Evolutionary conservation across 2,797 vertebrate genomes (phyloP), one percentile per base, ranked within the genome.

Genomic region (Dryobates pubescens): DNA sequence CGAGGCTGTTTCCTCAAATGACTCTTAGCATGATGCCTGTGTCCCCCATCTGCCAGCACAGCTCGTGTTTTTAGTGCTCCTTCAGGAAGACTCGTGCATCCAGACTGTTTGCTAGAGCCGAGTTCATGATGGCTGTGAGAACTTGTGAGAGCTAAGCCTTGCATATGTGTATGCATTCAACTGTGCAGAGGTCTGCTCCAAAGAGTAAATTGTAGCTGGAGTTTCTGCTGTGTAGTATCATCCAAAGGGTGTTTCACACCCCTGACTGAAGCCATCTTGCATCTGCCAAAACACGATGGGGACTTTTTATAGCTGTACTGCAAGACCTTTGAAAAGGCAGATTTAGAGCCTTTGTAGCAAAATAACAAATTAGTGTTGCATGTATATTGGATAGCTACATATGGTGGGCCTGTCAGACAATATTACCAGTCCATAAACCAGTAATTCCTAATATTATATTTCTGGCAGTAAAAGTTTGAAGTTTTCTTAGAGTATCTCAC

Each of bases 201-300:
- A 64, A 62, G 73, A 93, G 56, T 15, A 8, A 83, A 75, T 59
- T 23, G 23, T 36, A 63, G 36, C 74, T 71, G 61, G 62, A 56
- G 63, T 64, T 81, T 56, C 76, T 88, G 63, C 10, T 12, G 7
- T 12, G 27, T 19, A 57, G 51, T 20, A 38, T 88, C 65, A 19
- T 23, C 71, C 58, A 43, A 61, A 57, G 82, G 53, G 29, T 82
- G 53, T 92, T 93, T 83, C 71, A 76, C 88, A 79, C 24, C 29
- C 19, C 30, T 70, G 61, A 76, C 64, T 91, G 76, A 82, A 91
- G n/a, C 74, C 92, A 56, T 88, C 74, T 90, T 91, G 85, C 58
- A n/a, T 53, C 74, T 93, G 77, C 94, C 82, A 69, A 84, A 89
- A 59, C 36, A 27, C 6, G 26, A 32, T n/a, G n/a, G 24, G 38